Evolutionary conservation across 2,113 vertebrate genomes (phyloP), one percentile per base, ranked within the genome.

Genomic region (Sinocyclocheilus anophthalmus): DNA sequence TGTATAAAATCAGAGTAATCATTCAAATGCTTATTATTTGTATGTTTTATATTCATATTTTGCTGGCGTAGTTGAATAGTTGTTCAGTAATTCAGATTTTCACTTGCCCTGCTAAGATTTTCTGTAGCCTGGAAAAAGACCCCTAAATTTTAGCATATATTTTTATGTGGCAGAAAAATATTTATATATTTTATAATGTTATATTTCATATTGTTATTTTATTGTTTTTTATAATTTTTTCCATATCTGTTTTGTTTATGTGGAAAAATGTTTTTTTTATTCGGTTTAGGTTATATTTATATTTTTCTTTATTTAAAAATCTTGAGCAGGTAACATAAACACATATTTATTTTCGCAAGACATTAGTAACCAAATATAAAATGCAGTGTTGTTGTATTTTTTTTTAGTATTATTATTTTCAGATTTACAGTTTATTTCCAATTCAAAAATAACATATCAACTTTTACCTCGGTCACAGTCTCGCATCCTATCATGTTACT

Each of bases 1-100:
- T 16, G 3, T 72, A 73, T n/a, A 45, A 5, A 75, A 6, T 24
- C n/a, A 48, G 12, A 75, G 33, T 42, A 22, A 42, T 72, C 37
- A 39, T 75, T 75, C 42, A 75, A 14, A 42, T 48, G 39, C 22
- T 75, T 75, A 48, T 75, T 45, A 45, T 75, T 75, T 75, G 39
- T 75, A 42, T 42, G 42, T 48, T 75, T 75, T 75, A 2, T 14
- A 14, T 75, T 48, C 5, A 75, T 45, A 13, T n/a, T 45, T 1
- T 42, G 37, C 20, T n/a, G 67, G 30, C 0, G 3, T 18, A 69
- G 7, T 33, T 33, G 30, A 33, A 2, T 33, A 33, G 30, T 72
- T 42, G 33, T 42, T 8, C 37, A 72, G 18, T 39, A 11, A 39
- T 42, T 42, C 9, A 73, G 37, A 45, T 22, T 73, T 45, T 45